Evolutionary conservation across 2,888 invertebrate species (phyloP).

Genomic region (Anticlea derivata): DNA sequence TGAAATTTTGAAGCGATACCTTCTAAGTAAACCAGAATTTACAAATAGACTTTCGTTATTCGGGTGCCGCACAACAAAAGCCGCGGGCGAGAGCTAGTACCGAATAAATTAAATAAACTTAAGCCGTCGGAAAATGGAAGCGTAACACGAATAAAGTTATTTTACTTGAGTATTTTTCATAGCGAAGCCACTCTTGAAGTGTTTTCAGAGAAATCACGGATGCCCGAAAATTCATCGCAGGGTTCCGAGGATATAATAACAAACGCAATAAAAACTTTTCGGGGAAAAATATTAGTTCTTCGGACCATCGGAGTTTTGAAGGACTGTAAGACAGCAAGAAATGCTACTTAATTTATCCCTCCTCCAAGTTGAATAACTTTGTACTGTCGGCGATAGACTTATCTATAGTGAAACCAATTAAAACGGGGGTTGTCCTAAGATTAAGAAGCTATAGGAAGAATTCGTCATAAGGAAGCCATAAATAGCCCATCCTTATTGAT

Average conservation of each 20-base stretch:
- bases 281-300: conserved; percentile 58
- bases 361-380: conserved; percentile 49
- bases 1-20: no score
- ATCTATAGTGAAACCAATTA: no score
- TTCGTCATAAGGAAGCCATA: no score
- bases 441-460: no score
- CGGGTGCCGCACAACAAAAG: background rate
- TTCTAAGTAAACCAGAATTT: no score
- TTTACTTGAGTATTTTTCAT: conserved; percentile 40
- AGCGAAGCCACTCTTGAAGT: conserved; percentile 37
- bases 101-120: conserved; percentile 40
- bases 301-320: conserved; percentile 49
- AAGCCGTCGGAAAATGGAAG: conserved; percentile 38
- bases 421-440: no score
- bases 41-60: no score
- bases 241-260: conserved; percentile 55
- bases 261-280: conserved; percentile 61
- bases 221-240: conserved; percentile 49
- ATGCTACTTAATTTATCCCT: conserved; percentile 47
- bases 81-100: background rate
- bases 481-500: no score
- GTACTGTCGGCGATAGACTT: no score
- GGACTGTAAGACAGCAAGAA: conserved; percentile 56
- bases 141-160: conserved; percentile 40
- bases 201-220: conserved; percentile 54